Conservation (phyloP, 2,113 vertebrate species). For the Oryzias melastigma region DNA sequence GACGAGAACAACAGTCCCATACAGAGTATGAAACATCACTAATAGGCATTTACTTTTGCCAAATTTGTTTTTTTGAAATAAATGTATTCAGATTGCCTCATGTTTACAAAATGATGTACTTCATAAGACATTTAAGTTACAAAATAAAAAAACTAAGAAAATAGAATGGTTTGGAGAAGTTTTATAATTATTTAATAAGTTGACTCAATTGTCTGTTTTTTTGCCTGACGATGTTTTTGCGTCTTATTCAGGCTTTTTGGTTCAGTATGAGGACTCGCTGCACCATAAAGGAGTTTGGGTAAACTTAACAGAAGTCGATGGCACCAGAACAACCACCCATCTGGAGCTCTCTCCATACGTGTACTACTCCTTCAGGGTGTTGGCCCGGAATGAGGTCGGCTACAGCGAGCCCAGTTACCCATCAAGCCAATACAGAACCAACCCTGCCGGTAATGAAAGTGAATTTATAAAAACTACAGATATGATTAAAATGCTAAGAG, state of each 20-base stretch:
- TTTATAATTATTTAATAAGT: too few relatives aligned
- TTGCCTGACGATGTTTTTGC: neutral
- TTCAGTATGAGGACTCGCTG: conserved; percentile 90
- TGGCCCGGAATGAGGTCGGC: conserved; percentile 85
- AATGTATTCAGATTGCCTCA: too few relatives aligned
- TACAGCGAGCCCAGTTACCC: conserved; percentile 82
- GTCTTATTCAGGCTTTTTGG: conserved; percentile 80
- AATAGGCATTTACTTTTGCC: neutral
- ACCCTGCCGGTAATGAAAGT: conserved; percentile 81
- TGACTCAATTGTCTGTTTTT: too few relatives aligned
- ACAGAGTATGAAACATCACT: conserved; percentile 60
- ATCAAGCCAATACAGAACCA: conserved; percentile 89
- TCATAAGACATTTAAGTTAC: too few relatives aligned
- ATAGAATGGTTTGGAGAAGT: too few relatives aligned
- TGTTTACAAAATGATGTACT: too few relatives aligned
- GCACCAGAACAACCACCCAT: conserved; percentile 79
- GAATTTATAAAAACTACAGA: neutral
- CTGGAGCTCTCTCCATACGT: conserved; percentile 88
- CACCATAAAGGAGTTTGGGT: conserved; percentile 86
- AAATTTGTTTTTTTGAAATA: too few relatives aligned
- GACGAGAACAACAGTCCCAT: conserved; percentile 92
- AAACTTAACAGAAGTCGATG: conserved; percentile 83
- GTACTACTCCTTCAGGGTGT: conserved; percentile 92
- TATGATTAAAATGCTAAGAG: neutral
- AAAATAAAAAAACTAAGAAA: too few relatives aligned